Percentiles rank a stretch among this genome's conserved stretches.
phyloP scores from a whole-genome alignment of 1,140 invertebrate genomes.

The Neodiprion lecontei region DNA sequence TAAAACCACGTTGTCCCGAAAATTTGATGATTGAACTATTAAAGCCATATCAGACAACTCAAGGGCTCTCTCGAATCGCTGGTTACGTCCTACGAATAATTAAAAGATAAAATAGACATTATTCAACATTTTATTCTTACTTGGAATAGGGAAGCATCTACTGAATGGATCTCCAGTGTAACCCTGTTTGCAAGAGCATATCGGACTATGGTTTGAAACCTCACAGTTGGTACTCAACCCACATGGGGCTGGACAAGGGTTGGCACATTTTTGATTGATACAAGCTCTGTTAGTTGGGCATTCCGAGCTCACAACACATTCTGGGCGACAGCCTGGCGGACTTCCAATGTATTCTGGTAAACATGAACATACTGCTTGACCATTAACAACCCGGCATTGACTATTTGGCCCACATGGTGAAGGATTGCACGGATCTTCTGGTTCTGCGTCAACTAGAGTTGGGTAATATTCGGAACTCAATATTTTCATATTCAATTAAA shows the following conservation, averaged over 20 bases:
- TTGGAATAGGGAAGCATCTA: slow-evolving; percentile 61
- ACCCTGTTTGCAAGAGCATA: slow-evolving; percentile 72
- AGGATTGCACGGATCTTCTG: slow-evolving; percentile 65
- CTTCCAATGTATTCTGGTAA: slow-evolving; percentile 67
- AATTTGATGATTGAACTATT: background rate
- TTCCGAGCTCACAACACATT: slow-evolving; percentile 71
- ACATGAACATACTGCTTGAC: slow-evolving; percentile 70
- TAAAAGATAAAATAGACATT: slow-evolving; percentile 15
- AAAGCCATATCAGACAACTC: slow-evolving; percentile 33
- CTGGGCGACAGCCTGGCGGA: slow-evolving; percentile 69
- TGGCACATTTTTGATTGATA: slow-evolving; percentile 70
- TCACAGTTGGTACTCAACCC: slow-evolving; percentile 71
- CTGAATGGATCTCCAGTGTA: slow-evolving; percentile 80
- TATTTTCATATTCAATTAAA: slow-evolving; percentile 21
- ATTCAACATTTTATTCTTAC: slow-evolving; percentile 37
- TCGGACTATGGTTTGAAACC: slow-evolving; percentile 74
- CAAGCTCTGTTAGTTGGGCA: slow-evolving; percentile 72
- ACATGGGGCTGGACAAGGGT: slow-evolving; percentile 72
- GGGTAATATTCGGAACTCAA: background rate
- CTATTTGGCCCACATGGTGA: slow-evolving; percentile 74
- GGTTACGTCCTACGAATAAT: background rate
- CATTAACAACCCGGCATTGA: slow-evolving; percentile 67
- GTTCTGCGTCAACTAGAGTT: slow-evolving; percentile 47
- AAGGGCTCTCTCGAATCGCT: slow-evolving; percentile 30
- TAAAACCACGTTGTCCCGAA: background rate